Conservation (phyloP, 2,888 invertebrate species). For the Julus scanicus region DNA sequence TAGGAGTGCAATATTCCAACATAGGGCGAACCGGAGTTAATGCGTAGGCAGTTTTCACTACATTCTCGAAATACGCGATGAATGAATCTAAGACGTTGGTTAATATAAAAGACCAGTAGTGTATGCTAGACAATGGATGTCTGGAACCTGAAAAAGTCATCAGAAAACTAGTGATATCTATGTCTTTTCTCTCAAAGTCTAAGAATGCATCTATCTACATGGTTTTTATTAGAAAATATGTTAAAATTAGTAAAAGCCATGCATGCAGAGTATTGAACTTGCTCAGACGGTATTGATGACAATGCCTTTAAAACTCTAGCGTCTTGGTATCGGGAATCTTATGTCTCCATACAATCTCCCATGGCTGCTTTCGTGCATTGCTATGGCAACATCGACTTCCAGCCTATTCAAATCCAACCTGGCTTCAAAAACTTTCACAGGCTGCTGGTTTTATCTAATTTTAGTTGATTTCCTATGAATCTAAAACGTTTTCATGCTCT, state of each 20-base stretch:
- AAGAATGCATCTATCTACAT: neutral
- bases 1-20: no score
- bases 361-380: conserved; percentile 2
- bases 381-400: conserved; percentile 1
- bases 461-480: conserved; percentile 12
- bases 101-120: no score
- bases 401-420: neutral
- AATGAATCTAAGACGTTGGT: no score
- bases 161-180: neutral
- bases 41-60: no score
- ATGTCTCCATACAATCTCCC: neutral
- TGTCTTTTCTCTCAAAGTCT: neutral
- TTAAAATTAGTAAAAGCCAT: conserved; percentile 10
- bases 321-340: neutral
- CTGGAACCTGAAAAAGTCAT: neutral
- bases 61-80: no score
- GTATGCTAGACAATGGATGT: no score
- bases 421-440: conserved; percentile 7
- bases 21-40: no score
- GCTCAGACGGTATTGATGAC: neutral
- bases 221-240: neutral
- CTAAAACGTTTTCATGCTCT: neutral
- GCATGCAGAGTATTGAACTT: conserved; percentile 20
- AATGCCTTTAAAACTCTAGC: no score
- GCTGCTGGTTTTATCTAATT: conserved; percentile 24